Percentiles rank a stretch among this genome's conserved stretches.
Evolutionary conservation across 2,113 vertebrate species (phyloP).

Genomic region (Upupa epops): DNA sequence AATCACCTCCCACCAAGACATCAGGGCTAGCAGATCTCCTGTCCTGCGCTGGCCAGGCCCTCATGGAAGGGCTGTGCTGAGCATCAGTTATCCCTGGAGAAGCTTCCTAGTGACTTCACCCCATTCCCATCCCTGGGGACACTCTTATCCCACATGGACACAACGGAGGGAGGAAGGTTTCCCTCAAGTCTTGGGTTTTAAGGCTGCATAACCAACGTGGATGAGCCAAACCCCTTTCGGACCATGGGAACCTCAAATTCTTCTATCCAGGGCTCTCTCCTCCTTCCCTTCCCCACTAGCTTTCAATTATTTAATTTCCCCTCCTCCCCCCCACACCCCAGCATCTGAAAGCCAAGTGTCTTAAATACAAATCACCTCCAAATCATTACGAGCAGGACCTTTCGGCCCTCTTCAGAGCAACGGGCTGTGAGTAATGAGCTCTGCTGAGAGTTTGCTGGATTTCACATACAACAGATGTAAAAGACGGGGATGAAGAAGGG

Average conservation of each 20-base stretch:
- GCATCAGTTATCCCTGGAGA: background rate
- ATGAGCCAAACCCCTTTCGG: fast-evolving
- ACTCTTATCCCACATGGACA: fast-evolving
- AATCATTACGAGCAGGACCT: constrained; percentile 69
- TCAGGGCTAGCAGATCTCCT: background rate
- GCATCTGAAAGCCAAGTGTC: constrained; percentile 30
- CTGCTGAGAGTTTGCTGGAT: constrained; percentile 72
- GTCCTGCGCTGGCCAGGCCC: background rate
- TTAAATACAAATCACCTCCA: constrained; percentile 75
- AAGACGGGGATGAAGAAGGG: background rate
- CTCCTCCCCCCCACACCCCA: background rate
- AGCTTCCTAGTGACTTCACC: background rate
- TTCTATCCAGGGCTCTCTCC: background rate
- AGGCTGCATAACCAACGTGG: fast-evolving
- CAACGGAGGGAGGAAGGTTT: background rate
- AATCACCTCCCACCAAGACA: fast-evolving
- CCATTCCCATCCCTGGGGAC: background rate
- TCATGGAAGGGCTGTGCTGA: fast-evolving
- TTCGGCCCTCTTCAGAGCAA: constrained; percentile 50
- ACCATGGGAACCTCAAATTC: background rate
- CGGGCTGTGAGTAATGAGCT: constrained; percentile 69
- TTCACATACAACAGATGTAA: constrained; percentile 16
- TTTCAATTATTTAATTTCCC: constrained; percentile 63
- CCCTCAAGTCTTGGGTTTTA: background rate
- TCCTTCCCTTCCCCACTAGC: constrained; percentile 15